These are phyloP conservation scores for Chrysomela aeneicollis DNA, from an alignment of 2,888 invertebrate species.

Conservation along the genomic window DNA sequence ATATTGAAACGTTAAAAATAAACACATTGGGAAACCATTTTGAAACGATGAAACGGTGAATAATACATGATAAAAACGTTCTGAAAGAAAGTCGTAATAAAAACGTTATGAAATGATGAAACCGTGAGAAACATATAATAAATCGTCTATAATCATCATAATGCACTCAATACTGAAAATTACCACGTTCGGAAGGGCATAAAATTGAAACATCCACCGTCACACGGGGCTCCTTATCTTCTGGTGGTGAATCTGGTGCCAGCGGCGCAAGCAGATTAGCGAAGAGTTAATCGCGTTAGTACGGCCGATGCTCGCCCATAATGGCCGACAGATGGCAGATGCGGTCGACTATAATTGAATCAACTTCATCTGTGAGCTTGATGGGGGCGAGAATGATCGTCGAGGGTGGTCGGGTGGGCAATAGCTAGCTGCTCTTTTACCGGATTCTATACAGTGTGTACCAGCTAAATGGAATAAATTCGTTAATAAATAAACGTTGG, in stretches of 20 bases:
- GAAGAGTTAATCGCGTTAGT: slow-evolving; percentile 48
- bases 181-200: not conserved
- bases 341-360: slow-evolving; percentile 63
- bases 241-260: slow-evolving; percentile 44
- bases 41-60: too few species aligned
- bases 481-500: too few species aligned
- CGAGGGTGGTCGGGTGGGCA: slow-evolving; percentile 56
- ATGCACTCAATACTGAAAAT: too few species aligned
- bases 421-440: slow-evolving; percentile 36
- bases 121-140: too few species aligned
- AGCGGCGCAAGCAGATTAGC: slow-evolving; percentile 58
- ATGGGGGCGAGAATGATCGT: slow-evolving; percentile 55
- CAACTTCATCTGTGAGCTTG: slow-evolving; percentile 63
- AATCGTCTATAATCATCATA: too few species aligned
- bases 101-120: too few species aligned
- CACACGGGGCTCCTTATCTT: slow-evolving; percentile 31
- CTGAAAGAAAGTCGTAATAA: too few species aligned
- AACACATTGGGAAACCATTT: too few species aligned
- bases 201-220: slow-evolving; percentile 22
- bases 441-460: slow-evolving; percentile 39
- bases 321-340: slow-evolving; percentile 62
- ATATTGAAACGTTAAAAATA: too few species aligned
- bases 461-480: slow-evolving; percentile 20
- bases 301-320: slow-evolving; percentile 43
- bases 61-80: too few species aligned